Evolutionary conservation across 2,888 invertebrate species (phyloP).

Genomic region (Stegana nigrithorax): DNA sequence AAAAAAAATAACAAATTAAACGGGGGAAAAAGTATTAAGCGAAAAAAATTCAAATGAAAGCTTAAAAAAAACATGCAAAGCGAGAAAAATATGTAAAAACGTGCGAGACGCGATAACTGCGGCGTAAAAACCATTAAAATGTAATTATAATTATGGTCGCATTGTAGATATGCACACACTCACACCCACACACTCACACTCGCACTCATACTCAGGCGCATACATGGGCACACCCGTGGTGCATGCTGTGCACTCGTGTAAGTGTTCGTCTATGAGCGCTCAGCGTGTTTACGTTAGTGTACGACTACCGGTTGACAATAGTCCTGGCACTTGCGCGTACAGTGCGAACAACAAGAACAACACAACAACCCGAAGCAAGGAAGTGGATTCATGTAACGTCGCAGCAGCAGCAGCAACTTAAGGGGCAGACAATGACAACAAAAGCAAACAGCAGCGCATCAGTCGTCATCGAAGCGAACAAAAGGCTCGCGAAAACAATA

Average conservation of each 20-base stretch:
- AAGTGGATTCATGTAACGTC: background rate
- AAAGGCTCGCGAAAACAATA: conserved; percentile 32
- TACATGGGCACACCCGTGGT: background rate
- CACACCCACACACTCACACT: background rate
- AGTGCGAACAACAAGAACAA: too few species aligned
- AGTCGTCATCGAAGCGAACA: background rate
- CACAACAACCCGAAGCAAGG: too few species aligned
- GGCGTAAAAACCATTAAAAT: conserved; percentile 39
- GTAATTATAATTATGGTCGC: conserved; percentile 40
- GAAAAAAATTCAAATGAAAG: background rate
- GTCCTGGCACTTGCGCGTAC: conserved; percentile 1
- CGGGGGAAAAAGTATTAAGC: background rate
- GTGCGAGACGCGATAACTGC: conserved; percentile 30
- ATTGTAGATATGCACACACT: conserved; percentile 27
- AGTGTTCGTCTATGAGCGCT: background rate
- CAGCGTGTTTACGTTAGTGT: background rate
- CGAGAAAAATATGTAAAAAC: background rate
- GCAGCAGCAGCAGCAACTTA: background rate
- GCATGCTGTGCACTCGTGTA: conserved; percentile 1
- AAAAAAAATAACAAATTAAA: conserved; percentile 22
- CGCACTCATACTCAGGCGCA: background rate
- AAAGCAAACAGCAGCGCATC: background rate
- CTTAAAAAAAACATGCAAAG: background rate
- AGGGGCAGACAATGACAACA: background rate
- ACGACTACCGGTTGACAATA: conserved; percentile 26